These are phyloP conservation scores for Calcarius ornatus DNA, from an alignment of 2,113 vertebrate species.

Conservation along the genomic window DNA sequence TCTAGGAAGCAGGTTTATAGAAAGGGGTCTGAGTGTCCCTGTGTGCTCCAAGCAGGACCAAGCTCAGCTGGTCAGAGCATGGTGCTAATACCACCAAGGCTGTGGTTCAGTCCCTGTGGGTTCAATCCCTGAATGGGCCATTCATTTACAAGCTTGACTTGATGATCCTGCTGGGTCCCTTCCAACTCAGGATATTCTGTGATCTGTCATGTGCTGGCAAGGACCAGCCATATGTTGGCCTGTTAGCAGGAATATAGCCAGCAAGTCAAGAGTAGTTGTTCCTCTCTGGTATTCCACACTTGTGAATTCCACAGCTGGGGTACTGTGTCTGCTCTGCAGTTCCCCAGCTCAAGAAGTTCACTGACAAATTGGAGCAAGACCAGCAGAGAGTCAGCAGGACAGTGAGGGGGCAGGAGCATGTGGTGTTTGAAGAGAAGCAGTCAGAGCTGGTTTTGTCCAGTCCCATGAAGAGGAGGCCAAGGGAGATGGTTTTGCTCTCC, in stretches of 20 bases:
- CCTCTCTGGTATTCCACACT: neutral
- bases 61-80: neutral
- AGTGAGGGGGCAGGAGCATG: neutral
- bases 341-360: neutral
- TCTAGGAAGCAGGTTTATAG: neutral
- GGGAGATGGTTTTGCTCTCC: neutral
- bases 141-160: neutral
- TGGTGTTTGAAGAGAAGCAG: neutral
- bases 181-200: neutral
- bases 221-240: neutral
- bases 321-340: neutral
- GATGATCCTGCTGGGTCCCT: neutral
- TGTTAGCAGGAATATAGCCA: neutral
- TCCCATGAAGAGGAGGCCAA: neutral
- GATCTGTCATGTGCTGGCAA: neutral
- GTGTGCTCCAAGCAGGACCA: neutral
- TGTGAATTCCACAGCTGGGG: neutral
- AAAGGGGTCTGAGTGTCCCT: neutral
- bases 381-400: neutral
- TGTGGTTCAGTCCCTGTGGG: neutral
- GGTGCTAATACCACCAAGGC: neutral
- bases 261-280: neutral
- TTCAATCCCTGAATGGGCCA: neutral
- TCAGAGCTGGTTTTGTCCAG: neutral
- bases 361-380: neutral